These are phyloP conservation scores for Limnodromus scolopaceus DNA, from an alignment of 2,797 vertebrate genomes.

Conservation along the genomic window DNA sequence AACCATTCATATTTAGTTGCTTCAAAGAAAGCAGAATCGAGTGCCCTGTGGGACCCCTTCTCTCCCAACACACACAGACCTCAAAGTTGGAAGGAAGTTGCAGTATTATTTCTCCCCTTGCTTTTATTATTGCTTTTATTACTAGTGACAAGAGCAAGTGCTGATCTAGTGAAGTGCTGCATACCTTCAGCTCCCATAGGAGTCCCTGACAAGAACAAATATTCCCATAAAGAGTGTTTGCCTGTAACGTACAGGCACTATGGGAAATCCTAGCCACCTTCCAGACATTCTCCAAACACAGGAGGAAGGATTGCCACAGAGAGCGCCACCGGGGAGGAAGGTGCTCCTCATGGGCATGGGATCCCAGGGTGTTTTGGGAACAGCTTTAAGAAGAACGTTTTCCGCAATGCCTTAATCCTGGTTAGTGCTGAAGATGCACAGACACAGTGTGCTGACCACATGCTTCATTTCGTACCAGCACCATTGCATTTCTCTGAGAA, in stretches of 20 bases:
- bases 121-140: background rate
- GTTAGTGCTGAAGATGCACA: background rate
- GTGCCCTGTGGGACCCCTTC: background rate
- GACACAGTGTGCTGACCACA: background rate
- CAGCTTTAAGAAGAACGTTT: background rate
- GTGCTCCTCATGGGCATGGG: background rate
- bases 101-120: background rate
- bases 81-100: background rate
- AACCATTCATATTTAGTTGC: background rate
- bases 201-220: background rate
- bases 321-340: background rate
- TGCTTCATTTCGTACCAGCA: background rate
- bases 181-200: background rate
- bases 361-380: background rate
- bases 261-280: background rate
- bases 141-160: background rate
- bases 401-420: background rate
- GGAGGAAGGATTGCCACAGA: background rate
- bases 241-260: background rate
- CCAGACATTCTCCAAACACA: background rate
- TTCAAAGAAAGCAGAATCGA: background rate
- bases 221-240: background rate
- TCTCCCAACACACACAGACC: background rate
- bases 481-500: background rate
- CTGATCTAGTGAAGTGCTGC: background rate